These are phyloP conservation scores for Papilio machaon DNA, from an alignment of 1,140 invertebrate genomes.

Conservation along the genomic window DNA sequence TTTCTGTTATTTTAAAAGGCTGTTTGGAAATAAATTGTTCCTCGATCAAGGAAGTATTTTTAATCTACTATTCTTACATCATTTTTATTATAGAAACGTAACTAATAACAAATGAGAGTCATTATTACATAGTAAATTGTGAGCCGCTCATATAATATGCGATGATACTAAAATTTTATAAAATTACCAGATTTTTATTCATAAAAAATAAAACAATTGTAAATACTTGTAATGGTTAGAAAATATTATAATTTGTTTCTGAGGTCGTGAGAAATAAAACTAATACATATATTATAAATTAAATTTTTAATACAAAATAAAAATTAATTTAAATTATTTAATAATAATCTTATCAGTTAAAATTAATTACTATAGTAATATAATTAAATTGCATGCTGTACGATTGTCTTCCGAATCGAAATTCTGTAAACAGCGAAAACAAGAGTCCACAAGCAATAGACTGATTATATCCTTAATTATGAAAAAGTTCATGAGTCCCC, in stretches of 20 bases:
- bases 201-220: not conserved
- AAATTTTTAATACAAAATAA: too few relatives aligned
- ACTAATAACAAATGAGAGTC: not conserved
- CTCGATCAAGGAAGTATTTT: slow-evolving; percentile 22
- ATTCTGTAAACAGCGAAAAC: too few relatives aligned
- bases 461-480: too few relatives aligned
- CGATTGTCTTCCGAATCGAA: too few relatives aligned
- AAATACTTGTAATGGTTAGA: not conserved
- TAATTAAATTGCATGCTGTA: too few relatives aligned
- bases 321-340: too few relatives aligned
- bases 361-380: too few relatives aligned
- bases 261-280: not conserved
- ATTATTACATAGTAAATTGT: not conserved
- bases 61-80: not conserved
- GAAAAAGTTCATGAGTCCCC: too few relatives aligned
- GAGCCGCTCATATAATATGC: not conserved
- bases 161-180: not conserved
- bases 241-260: not conserved
- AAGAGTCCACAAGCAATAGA: too few relatives aligned
- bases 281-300: not conserved
- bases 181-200: not conserved
- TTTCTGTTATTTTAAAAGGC: not conserved
- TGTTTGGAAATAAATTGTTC: not conserved
- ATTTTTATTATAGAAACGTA: slow-evolving; percentile 5
- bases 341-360: too few relatives aligned